Evolutionary conservation across 1,140 invertebrate species (phyloP).

Genomic region (Zaprionus gabonicus): DNA sequence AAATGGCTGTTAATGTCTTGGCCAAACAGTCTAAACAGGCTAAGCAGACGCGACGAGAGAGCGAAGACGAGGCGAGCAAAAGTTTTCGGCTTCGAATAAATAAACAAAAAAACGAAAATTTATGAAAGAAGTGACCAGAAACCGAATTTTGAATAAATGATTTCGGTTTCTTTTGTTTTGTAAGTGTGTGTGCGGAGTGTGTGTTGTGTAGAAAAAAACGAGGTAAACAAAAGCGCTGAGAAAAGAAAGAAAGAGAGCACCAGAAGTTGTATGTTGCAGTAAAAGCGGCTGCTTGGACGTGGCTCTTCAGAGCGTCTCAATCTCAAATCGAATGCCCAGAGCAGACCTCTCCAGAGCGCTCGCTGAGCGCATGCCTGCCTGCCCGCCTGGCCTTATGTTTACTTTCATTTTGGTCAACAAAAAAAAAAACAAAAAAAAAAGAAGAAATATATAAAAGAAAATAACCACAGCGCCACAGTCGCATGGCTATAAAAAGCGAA

Average conservation of each 20-base stretch:
- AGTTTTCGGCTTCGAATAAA: conserved; percentile 38
- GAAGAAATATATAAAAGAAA: conserved; percentile 2
- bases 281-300: conserved; percentile 49
- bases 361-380: conserved; percentile 19
- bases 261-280: conserved; percentile 50
- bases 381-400: conserved; percentile 49
- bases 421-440: not conserved
- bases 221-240: conserved; percentile 61
- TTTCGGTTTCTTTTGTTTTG: conserved; percentile 72
- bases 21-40: conserved; percentile 47
- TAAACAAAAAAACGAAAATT: conserved; percentile 42
- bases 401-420: conserved; percentile 64
- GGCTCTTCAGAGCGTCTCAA: not conserved
- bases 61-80: conserved; percentile 16
- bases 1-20: conserved; percentile 58
- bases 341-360: not conserved
- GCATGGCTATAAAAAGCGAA: conserved; percentile 77
- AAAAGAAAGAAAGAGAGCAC: conserved; percentile 45
- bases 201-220: conserved; percentile 30
- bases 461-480: not conserved
- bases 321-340: too few relatives aligned
- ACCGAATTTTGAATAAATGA: conserved; percentile 76
- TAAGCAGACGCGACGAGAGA: not conserved
- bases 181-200: not conserved
- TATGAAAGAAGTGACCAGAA: conserved; percentile 74